Evolutionary conservation across 1,140 invertebrate species (phyloP).

Genomic region (Luehdorfia chinensis): DNA sequence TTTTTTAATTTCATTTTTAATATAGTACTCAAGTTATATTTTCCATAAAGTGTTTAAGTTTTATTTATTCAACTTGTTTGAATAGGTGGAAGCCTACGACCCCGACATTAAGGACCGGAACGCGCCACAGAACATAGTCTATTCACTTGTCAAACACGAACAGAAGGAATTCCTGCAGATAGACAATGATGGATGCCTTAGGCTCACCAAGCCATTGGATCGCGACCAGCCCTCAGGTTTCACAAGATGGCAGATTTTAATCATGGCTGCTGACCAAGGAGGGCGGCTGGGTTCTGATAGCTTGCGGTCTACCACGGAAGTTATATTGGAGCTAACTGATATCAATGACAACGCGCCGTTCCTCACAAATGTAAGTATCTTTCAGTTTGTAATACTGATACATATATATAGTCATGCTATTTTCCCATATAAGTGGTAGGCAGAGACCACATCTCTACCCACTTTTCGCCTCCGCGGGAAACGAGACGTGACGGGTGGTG

Average conservation of each 20-base stretch:
- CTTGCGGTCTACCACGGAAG: conserved; percentile 80
- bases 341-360: conserved; percentile 95
- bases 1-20: no score
- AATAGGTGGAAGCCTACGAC: conserved; percentile 86
- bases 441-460: no score
- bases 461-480: no score
- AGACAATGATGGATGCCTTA: conserved; percentile 85
- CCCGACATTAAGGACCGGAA: conserved; percentile 88
- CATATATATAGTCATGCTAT: no score
- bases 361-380: conserved; percentile 83
- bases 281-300: conserved; percentile 75
- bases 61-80: no score
- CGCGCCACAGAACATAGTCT: conserved; percentile 87
- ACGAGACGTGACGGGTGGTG: no score
- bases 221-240: conserved; percentile 91
- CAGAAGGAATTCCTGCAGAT: conserved; percentile 84
- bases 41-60: no score
- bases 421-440: no score
- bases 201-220: conserved; percentile 88
- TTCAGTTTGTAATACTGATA: conserved; percentile 12
- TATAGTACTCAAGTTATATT: no score
- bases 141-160: conserved; percentile 84
- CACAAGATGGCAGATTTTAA: conserved; percentile 88
- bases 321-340: conserved; percentile 87
- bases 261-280: conserved; percentile 90